A percentile compares a stretch with the other conserved stretches of the same genome.
Conservation (phyloP, 2,113 vertebrate species). For the Sclerurus mexicanus region DNA sequence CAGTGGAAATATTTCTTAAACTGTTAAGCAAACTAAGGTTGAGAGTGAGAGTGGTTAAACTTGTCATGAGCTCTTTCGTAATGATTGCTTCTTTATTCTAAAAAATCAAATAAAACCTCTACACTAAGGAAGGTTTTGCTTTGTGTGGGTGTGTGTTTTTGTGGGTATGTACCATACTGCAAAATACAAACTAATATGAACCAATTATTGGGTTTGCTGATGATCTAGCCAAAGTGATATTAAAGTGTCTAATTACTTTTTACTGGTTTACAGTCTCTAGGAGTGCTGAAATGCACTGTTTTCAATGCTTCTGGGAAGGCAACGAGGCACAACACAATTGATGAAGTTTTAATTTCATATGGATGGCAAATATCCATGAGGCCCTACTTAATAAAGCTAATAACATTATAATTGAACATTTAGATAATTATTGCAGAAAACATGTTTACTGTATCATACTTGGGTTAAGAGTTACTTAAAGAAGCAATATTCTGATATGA, state of each 20-base stretch:
- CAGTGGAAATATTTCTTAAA: not conserved
- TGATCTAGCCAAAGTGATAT: not conserved
- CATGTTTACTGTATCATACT: not conserved
- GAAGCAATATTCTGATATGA: not conserved
- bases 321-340: not conserved
- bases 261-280: not conserved
- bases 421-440: not conserved
- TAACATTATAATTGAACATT: not conserved
- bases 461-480: not conserved
- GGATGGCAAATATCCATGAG: not conserved
- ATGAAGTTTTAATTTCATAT: not conserved
- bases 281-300: not conserved
- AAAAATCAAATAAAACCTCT: not conserved
- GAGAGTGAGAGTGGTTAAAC: not conserved
- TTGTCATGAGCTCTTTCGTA: not conserved
- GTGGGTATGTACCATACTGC: not conserved
- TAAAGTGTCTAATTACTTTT: conserved; percentile 42
- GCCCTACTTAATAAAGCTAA: not conserved
- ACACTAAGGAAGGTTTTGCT: not conserved
- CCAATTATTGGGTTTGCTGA: not conserved
- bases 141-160: not conserved
- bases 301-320: not conserved
- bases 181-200: not conserved
- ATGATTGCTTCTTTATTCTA: not conserved
- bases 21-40: not conserved